Evolutionary conservation across 2,888 invertebrate species (phyloP).

Genomic region (Mechanitis messenoides): DNA sequence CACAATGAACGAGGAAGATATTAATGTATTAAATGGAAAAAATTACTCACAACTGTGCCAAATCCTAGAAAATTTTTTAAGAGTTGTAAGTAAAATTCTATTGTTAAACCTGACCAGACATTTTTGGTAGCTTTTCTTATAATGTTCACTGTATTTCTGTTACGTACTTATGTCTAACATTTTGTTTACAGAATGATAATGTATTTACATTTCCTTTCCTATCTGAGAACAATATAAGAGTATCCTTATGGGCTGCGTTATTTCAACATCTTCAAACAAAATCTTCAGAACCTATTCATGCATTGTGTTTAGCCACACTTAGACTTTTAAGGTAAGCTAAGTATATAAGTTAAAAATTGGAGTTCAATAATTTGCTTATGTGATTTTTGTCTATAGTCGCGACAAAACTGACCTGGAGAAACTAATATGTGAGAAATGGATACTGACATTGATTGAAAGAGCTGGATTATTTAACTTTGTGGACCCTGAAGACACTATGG

Average conservation of each 20-base stretch:
- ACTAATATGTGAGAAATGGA: slow-evolving; percentile 80
- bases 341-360: not conserved
- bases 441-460: slow-evolving; percentile 80
- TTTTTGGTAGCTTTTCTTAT: not conserved
- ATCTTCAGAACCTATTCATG: slow-evolving; percentile 61
- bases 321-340: slow-evolving; percentile 79
- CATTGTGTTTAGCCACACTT: slow-evolving; percentile 76
- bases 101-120: too few relatives aligned
- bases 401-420: slow-evolving; percentile 84
- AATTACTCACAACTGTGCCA: slow-evolving; percentile 40
- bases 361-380: not conserved
- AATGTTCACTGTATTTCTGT: not conserved
- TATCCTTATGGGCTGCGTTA: slow-evolving; percentile 78
- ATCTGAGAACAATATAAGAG: slow-evolving; percentile 69
- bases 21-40: slow-evolving; percentile 47
- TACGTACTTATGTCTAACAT: not conserved
- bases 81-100: slow-evolving; percentile 43
- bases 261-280: slow-evolving; percentile 76
- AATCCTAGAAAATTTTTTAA: slow-evolving; percentile 50
- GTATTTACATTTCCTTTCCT: slow-evolving; percentile 79
- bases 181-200: slow-evolving; percentile 62
- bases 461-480: slow-evolving; percentile 77
- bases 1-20: slow-evolving; percentile 55
- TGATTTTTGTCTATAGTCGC: slow-evolving; percentile 76
- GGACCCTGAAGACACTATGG: slow-evolving; percentile 51